Evolutionary conservation across 2,888 invertebrate species (phyloP).

Genomic region (Meganola albula): DNA sequence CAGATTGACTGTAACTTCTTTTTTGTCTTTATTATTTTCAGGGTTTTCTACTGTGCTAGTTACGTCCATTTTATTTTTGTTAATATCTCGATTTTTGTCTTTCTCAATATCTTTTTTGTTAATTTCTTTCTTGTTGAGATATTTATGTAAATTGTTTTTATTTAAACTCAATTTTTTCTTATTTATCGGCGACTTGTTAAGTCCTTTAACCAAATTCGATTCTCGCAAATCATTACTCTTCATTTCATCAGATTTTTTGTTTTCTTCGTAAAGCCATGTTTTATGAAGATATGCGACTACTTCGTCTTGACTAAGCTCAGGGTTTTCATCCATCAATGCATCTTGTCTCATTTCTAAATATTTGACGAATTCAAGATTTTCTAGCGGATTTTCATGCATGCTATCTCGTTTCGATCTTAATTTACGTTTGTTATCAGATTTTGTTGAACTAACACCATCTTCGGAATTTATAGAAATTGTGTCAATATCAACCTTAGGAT

Average conservation of each 20-base stretch:
- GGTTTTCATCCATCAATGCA: slow-evolving; percentile 64
- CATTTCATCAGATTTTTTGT: slow-evolving; percentile 45
- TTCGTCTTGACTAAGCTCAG: slow-evolving; percentile 61
- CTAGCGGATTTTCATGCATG: slow-evolving; percentile 24
- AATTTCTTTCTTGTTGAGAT: slow-evolving; percentile 11
- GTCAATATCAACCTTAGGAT: slow-evolving; percentile 33
- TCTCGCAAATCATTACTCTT: slow-evolving; percentile 39
- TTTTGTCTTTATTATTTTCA: background rate
- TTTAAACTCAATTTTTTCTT: slow-evolving; percentile 18
- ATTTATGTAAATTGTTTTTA: slow-evolving; percentile 18
- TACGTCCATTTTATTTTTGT: slow-evolving; percentile 5
- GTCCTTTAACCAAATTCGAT: slow-evolving; percentile 43
- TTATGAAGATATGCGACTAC: slow-evolving; percentile 64
- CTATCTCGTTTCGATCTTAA: slow-evolving; percentile 26
- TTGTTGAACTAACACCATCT: slow-evolving; percentile 29
- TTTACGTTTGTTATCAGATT: slow-evolving; percentile 30
- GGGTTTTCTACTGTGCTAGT: background rate
- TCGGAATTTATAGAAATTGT: slow-evolving; percentile 25
- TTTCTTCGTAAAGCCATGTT: slow-evolving; percentile 66
- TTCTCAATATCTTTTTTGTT: background rate
- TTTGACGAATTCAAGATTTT: slow-evolving; percentile 61
- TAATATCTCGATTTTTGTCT: slow-evolving; percentile 1
- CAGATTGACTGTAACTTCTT: background rate
- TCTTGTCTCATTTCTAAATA: slow-evolving; percentile 69
- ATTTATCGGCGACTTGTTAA: slow-evolving; percentile 14